phyloP scores from a whole-genome alignment of 1,140 invertebrate species.

The Plutomurus gul region DNA sequence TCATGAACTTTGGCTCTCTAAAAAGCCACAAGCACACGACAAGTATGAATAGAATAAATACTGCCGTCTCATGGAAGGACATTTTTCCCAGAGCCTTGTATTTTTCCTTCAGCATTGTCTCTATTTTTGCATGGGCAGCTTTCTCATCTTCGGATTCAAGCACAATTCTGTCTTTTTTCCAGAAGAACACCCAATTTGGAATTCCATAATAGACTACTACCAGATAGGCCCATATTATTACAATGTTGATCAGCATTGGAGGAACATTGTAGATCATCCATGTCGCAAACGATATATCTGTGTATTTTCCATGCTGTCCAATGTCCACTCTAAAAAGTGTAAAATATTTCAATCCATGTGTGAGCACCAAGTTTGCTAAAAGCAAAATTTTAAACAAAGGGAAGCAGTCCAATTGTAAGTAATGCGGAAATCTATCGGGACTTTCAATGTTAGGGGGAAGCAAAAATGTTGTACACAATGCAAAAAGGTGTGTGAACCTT shows the following conservation, averaged over 20 bases:
- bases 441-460: neutral
- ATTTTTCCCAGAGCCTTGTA: constrained; percentile 78
- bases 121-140: constrained; percentile 54
- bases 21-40: constrained; percentile 87
- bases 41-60: constrained; percentile 75
- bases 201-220: constrained; percentile 73
- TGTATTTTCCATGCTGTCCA: constrained; percentile 44
- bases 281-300: constrained; percentile 64
- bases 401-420: no score
- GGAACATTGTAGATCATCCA: constrained; percentile 75
- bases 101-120: constrained; percentile 66
- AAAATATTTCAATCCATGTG: no score
- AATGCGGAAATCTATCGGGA: no score
- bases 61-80: constrained; percentile 76
- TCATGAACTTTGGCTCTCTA: constrained; percentile 78
- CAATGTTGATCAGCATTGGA: constrained; percentile 72
- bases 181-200: constrained; percentile 31
- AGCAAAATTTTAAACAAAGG: no score
- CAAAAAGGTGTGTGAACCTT: neutral
- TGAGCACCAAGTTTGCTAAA: no score
- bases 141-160: neutral
- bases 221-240: constrained; percentile 71
- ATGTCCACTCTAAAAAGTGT: constrained; percentile 40
- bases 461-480: neutral
- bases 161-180: neutral